Evolutionary conservation across 2,113 vertebrate genomes (phyloP), one percentile per base, ranked within the genome.

Genomic region (Oophaga pumilio): DNA sequence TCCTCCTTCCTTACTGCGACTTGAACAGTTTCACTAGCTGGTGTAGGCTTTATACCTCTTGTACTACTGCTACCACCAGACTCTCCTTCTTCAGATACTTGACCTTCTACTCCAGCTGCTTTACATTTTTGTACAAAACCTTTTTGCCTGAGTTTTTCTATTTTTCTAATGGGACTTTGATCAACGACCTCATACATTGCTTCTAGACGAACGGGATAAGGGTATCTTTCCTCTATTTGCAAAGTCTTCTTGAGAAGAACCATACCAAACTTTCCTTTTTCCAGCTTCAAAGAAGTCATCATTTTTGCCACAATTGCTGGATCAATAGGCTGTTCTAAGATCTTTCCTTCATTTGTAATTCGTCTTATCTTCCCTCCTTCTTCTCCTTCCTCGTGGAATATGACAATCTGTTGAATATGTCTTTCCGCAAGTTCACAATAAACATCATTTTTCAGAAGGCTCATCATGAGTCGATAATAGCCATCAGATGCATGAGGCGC

Each of bases 401-500:
- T 92, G 85, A 99, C 94, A 0, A 99, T 94, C 92, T 99, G 98
- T 78, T 98, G 97, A 85, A 99, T 96, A 59, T 99, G 98, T 62
- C 98, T 90, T 82, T 99, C 98, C 0, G 98, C 98, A 84, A 99
- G 93, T 92, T 99, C 97, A 0, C 98, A 99, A 83, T 99, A 99
- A 71, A 99, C 97, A 0, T 99, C 97, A 0, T 96, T 92, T 89
- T 98, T 98, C 82, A 99, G 94, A 0, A 99, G 95, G 74, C 97
- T 97, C 97, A 99, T 97, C 98, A 99, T 99, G 20, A 99, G 94
- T 14, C 98, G 95, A 91, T 97, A 99, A 92, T 99, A 99, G 26
- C 97, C 97, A 20, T 99, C 98, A 0, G 97, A 97, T 0, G 97
- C 96, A 0, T 98, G 96, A 0, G 98, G 98, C 1, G 98, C 97